Evolutionary conservation across 2,113 vertebrate species (phyloP).

Genomic region (Antechinus flavipes): DNA sequence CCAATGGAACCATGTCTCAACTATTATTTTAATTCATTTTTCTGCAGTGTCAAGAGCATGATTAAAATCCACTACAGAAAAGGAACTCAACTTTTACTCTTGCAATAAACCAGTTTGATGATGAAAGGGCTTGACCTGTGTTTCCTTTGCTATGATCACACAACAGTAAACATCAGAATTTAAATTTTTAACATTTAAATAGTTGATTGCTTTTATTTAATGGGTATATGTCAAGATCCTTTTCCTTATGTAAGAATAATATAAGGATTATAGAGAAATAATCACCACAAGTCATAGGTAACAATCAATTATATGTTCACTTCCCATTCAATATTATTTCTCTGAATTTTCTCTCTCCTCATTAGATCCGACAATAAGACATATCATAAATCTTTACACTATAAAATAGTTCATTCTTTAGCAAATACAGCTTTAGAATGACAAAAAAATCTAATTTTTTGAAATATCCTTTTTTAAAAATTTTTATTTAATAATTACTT

Average conservation of each 20-base stretch:
- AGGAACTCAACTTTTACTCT: slow-evolving; percentile 1
- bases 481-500: no score
- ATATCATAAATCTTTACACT: slow-evolving; percentile 28
- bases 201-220: not conserved
- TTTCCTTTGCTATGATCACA: slow-evolving; percentile 38
- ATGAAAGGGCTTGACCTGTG: slow-evolving; percentile 5
- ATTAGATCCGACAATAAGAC: not conserved
- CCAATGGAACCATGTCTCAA: slow-evolving; percentile 16
- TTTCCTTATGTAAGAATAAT: slow-evolving; percentile 17
- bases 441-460: slow-evolving; percentile 8
- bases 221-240: not conserved
- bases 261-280: slow-evolving; percentile 18
- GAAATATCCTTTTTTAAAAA: slow-evolving; percentile 29
- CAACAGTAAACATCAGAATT: slow-evolving; percentile 44
- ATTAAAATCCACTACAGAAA: not conserved
- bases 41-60: not conserved
- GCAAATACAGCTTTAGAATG: slow-evolving; percentile 29
- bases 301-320: slow-evolving; percentile 27
- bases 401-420: slow-evolving; percentile 33
- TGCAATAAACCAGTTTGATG: slow-evolving; percentile 13
- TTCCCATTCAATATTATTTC: slow-evolving; percentile 32
- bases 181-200: not conserved
- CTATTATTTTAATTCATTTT: slow-evolving; percentile 24
- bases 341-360: slow-evolving; percentile 43
- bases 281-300: slow-evolving; percentile 7